Evolutionary conservation across 2,113 vertebrate species (phyloP).

Genomic region (Probosciger aterrimus): DNA sequence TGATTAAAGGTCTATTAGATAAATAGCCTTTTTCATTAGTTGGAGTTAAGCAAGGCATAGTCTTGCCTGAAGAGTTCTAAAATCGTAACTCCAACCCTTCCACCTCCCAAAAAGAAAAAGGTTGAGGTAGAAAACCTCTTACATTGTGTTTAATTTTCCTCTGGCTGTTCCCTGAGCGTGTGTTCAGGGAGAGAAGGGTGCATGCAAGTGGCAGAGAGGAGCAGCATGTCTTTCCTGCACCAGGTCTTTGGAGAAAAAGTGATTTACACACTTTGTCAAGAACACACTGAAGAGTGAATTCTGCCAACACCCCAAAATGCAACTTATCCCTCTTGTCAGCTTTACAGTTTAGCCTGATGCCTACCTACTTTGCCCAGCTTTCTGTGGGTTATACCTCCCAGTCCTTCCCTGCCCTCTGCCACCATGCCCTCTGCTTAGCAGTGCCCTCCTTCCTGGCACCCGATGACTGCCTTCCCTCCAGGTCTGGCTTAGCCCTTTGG

Average conservation of each 20-base stretch:
- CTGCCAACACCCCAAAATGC: background rate
- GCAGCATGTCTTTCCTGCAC: background rate
- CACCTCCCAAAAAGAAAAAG: background rate
- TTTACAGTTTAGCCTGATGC: fast-evolving
- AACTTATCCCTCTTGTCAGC: background rate
- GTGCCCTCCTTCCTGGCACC: background rate
- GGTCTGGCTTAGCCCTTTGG: background rate
- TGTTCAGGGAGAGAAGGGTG: background rate
- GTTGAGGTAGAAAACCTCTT: background rate
- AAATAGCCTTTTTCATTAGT: constrained; percentile 46
- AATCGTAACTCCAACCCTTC: background rate
- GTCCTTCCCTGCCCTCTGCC: background rate
- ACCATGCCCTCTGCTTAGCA: background rate
- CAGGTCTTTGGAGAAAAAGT: background rate
- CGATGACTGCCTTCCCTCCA: fast-evolving
- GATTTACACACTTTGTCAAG: background rate
- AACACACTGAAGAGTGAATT: background rate
- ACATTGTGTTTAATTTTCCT: background rate
- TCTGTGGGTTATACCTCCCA: background rate
- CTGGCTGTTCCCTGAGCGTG: background rate
- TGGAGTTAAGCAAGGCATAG: background rate
- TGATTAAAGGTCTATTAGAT: constrained; percentile 47
- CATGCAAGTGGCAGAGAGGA: background rate
- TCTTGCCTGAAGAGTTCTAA: background rate
- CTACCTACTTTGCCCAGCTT: background rate